Evolutionary conservation across 2,113 vertebrate genomes (phyloP).

Genomic region (Candoia aspera): DNA sequence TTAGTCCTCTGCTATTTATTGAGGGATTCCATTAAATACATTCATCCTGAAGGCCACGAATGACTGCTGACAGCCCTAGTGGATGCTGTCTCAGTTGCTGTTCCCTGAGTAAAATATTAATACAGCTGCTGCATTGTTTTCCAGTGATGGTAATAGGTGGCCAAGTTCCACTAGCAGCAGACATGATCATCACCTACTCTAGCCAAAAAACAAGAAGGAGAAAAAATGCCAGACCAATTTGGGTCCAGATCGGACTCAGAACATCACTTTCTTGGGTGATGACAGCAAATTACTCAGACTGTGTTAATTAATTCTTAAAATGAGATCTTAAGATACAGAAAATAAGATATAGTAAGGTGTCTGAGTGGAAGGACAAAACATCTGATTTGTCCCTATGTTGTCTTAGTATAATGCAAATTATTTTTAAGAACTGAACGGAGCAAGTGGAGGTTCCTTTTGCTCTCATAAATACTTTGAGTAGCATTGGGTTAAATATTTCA

Average conservation of each 20-base stretch:
- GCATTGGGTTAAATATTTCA: not conserved
- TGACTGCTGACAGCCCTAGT: not conserved
- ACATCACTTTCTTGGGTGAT: not conserved
- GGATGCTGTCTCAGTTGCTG: not conserved
- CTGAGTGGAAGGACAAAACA: not conserved
- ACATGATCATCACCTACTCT: conserved; percentile 7
- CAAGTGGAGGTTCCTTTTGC: not conserved
- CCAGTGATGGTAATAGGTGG: not conserved
- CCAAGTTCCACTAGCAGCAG: conserved; percentile 12
- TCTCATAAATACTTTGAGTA: not conserved
- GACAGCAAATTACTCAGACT: not conserved
- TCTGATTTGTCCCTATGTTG: not conserved
- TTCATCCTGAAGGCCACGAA: not conserved
- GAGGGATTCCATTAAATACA: not conserved
- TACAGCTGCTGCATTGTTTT: not conserved
- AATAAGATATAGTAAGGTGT: not conserved
- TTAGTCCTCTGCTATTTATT: not conserved
- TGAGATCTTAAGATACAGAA: conserved; percentile 14
- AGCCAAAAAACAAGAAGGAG: not conserved
- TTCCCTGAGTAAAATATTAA: conserved; percentile 8
- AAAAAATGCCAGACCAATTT: not conserved
- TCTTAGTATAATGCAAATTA: not conserved
- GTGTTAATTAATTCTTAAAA: conserved; percentile 5
- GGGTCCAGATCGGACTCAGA: not conserved
- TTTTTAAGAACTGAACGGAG: fast-evolving